Base-by-base conservation (phyloP, 2,888 invertebrate genomes). In the Philereme vetulata region DNA sequence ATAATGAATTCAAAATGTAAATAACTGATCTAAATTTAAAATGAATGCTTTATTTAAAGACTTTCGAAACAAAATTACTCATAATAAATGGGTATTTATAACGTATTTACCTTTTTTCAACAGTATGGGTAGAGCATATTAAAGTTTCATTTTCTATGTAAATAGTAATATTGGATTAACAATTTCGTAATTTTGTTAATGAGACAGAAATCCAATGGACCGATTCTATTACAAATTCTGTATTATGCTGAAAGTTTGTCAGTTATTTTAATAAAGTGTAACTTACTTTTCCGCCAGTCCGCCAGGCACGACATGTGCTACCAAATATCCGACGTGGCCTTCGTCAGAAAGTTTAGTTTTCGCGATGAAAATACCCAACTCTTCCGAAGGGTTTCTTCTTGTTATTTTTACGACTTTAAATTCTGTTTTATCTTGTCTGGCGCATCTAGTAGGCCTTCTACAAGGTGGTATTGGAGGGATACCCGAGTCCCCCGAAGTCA, bases 281-380 rank as follows among this genome's bases (percentile, higher is more conserved):
- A 86, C 91, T 86, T 80, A 95, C 95, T 93, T 94, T 80, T 95
- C 94, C 21, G 95, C 95, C 65, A 95, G 81, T 66, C 95, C 95
- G 56, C 94, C 94, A 4, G 95, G 94, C 32, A 95, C 94, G 4
- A 96, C 94, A 76, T 95, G 94, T 33, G 95, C 95, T 4, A 96
- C 95, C 62, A 95, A 87, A 77, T 95, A 96, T 10, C 95, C 94
- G n/a, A 93, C 78, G 59, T 92, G 93, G n/a, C 92, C 93, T 78
- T 93, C 93, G 56, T 94, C 94, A 3, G 93, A 88, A 10, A 94
- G 86, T 65, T 93, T 94, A 40, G 93, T 94, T 84, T 95, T 95
- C 4, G 95, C 94, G 61, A 96, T 95, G 73, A 95, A 95, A 78
- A 96, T 95, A 5, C 96, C 96, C 47, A 96, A 82, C 78, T 95